Evolutionary conservation across 2,113 vertebrate species (phyloP).

Genomic region (Aegotheles bennettii): DNA sequence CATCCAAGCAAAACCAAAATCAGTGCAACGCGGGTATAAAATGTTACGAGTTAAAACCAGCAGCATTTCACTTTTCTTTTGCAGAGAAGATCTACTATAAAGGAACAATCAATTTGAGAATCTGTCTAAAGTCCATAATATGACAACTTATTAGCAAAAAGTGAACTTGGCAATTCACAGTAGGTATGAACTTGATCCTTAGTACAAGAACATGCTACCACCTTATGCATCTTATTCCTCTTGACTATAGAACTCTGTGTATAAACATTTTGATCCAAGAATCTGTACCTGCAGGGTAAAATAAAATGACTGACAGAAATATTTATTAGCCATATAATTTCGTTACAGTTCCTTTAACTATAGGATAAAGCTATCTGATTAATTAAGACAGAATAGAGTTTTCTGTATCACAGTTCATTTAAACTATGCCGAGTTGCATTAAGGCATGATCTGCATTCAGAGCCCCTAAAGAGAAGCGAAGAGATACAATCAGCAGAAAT

Average conservation of each 20-base stretch:
- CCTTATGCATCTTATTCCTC: neutral
- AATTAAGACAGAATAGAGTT: constrained; percentile 42
- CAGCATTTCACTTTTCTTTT: neutral
- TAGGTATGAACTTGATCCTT: neutral
- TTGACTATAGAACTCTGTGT: neutral
- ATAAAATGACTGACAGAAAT: constrained; percentile 40
- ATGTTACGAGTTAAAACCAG: neutral
- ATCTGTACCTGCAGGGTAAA: constrained; percentile 9
- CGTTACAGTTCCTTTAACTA: neutral
- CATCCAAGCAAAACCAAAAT: neutral
- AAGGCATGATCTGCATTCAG: constrained; percentile 24
- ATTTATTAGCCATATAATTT: constrained; percentile 34
- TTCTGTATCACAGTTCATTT: constrained; percentile 35
- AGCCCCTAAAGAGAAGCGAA: neutral
- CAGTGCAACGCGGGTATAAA: neutral
- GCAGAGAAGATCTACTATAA: neutral
- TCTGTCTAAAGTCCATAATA: neutral
- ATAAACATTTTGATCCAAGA: neutral
- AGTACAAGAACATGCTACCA: neutral
- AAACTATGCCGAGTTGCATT: constrained; percentile 2
- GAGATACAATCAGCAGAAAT: constrained; percentile 58
- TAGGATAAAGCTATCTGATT: constrained; percentile 33
- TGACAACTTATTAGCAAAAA: neutral
- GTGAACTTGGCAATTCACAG: neutral
- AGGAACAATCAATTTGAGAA: neutral